A percentile compares a stretch with the other conserved stretches of the same genome.
phyloP scores from a whole-genome alignment of 1,140 invertebrate genomes.

The Vanessa atalanta region DNA sequence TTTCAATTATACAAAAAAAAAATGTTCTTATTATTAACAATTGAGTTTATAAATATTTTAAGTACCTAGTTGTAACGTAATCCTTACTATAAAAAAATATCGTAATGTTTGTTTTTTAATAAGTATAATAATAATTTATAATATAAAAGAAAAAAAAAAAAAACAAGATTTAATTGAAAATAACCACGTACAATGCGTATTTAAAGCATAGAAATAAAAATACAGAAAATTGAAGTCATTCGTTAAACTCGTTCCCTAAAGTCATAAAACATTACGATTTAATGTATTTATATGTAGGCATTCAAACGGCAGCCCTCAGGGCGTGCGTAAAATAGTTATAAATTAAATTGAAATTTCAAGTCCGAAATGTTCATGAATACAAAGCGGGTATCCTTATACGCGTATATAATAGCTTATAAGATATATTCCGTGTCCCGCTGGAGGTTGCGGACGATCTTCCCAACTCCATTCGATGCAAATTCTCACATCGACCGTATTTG shows the following conservation, averaged over 20 bases:
- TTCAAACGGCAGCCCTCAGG: constrained; percentile 3
- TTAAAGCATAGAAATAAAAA: background rate
- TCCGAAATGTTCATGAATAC: constrained; percentile 29
- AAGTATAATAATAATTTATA: background rate
- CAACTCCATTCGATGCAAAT: constrained; percentile 76
- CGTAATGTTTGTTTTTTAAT: background rate
- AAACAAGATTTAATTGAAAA: background rate
- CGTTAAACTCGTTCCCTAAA: background rate
- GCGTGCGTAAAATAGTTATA: constrained; percentile 21
- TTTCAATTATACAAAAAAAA: too few relatives aligned
- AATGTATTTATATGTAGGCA: constrained; percentile 13
- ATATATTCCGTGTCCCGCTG: constrained; percentile 39
- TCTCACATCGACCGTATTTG: constrained; percentile 62
- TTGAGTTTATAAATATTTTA: too few relatives aligned
- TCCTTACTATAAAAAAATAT: too few relatives aligned
- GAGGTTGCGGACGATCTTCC: constrained; percentile 54
- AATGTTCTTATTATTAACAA: too few relatives aligned
- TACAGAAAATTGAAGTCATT: background rate
- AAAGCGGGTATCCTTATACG: constrained; percentile 31
- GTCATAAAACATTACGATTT: constrained; percentile 6
- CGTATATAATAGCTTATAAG: constrained; percentile 40
- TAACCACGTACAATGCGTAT: background rate
- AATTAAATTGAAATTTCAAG: constrained; percentile 29
- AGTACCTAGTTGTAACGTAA: too few relatives aligned
- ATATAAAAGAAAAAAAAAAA: background rate